Conservation (phyloP, 2,888 invertebrate species). For the Idaea dimidiata region DNA sequence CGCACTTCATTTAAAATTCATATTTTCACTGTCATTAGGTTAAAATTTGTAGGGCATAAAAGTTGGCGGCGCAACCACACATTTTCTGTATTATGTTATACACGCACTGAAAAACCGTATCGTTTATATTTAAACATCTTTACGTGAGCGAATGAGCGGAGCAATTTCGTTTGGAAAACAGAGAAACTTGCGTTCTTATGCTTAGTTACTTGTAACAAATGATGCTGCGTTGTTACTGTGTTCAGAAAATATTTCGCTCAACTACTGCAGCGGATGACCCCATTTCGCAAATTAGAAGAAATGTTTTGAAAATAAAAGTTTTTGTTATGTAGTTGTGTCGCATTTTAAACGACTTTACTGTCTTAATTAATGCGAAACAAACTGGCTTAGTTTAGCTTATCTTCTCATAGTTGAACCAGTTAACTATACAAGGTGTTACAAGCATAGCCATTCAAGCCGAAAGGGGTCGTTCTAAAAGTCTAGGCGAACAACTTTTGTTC, state of each 20-base stretch:
- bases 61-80: constrained; percentile 24
- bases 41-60: constrained; percentile 32
- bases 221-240: background rate
- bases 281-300: background rate
- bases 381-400: no score
- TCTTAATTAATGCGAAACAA: background rate
- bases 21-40: constrained; percentile 31
- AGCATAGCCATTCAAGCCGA: no score
- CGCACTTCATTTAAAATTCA: constrained; percentile 29
- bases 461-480: no score
- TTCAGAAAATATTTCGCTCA: background rate
- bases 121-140: constrained; percentile 21
- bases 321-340: background rate
- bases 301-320: background rate
- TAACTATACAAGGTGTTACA: no score
- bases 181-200: background rate
- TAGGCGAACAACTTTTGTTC: no score
- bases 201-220: background rate
- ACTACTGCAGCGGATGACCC: background rate
- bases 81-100: constrained; percentile 18
- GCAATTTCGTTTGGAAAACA: constrained; percentile 3
- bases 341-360: background rate
- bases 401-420: no score
- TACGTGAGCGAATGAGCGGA: constrained; percentile 1
- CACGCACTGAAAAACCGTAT: constrained; percentile 16